phyloP scores from a whole-genome alignment of 1,140 invertebrate species.

The Formica exsecta region DNA sequence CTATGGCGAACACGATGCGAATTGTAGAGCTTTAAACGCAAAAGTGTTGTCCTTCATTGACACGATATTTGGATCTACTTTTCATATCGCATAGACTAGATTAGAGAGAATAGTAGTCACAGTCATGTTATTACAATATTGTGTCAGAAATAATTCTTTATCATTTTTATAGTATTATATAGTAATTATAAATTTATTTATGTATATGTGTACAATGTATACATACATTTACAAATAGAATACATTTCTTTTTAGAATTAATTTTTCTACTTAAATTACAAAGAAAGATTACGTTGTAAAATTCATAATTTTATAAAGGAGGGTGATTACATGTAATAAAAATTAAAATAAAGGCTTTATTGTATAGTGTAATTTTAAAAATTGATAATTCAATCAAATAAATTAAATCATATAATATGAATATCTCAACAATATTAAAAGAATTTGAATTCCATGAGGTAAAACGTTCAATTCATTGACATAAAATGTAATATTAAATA shows the following conservation, averaged over 20 bases:
- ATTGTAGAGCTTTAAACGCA: slow-evolving; percentile 87
- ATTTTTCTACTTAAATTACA: background rate
- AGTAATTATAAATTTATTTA: slow-evolving; percentile 19
- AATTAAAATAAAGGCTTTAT: slow-evolving; percentile 2
- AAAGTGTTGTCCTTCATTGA: slow-evolving; percentile 88
- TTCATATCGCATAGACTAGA: slow-evolving; percentile 47
- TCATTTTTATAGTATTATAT: background rate
- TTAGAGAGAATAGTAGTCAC: slow-evolving; percentile 20
- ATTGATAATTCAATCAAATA: slow-evolving; percentile 1
- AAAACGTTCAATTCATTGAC: slow-evolving; percentile 19
- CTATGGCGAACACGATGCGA: slow-evolving; percentile 88
- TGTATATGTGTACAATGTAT: background rate
- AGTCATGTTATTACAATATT: slow-evolving; percentile 11
- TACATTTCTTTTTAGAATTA: slow-evolving; percentile 11
- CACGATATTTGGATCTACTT: slow-evolving; percentile 77
- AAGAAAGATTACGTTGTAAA: background rate
- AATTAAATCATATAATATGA: background rate
- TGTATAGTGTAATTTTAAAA: background rate
- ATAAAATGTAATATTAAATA: background rate
- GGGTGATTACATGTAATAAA: background rate
- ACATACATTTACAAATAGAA: background rate
- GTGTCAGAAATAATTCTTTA: background rate
- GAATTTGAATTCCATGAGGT: background rate
- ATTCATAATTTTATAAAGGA: background rate
- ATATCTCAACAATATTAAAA: background rate